Evolutionary conservation across 1,140 invertebrate genomes (phyloP), one percentile per base, ranked within the genome.

Genomic region (Delia radicum): DNA sequence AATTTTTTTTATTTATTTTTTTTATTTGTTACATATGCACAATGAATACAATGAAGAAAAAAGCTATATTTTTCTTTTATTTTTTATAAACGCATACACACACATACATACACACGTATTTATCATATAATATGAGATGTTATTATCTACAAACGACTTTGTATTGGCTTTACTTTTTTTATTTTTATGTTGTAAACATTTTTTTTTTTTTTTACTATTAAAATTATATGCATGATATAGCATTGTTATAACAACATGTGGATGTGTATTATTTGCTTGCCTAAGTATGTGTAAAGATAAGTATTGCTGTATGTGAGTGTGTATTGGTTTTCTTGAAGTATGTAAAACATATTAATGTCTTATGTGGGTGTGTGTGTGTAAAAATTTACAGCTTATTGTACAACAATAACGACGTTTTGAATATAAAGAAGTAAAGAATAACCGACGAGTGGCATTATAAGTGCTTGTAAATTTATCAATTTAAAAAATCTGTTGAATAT

Each of bases 401-500:
- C 26, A 42, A 42, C 12, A 42, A 42, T 42, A 42, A 42, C 37
- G n/a, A n/a, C n/a, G n/a, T n/a, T n/a, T 55, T 55, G 48, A 10
- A 37, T 6, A 61, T 24, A 8, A 61, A 61, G 27, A 0, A 31
- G 28, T 0, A 65, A 65, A 29, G 5, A 65, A 65, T 12, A 62
- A 26, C 24, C 61, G 26, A 33, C 29, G 65, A 21, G 29, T 33
- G 18, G 29, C 29, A 69, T 37, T 21, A 69, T 69, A 69, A 69
- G 37, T 69, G 65, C 31, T 33, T 69, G 29, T 33, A 69, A 69
- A 69, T 69, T 69, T 69, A 69, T 69, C 65, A 69, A 33, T 69
- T 69, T 69, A 33, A 31, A 33, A 69, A 69, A 69, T 69, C 65
- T 69, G 65, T 69, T 69, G 65, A 69, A 69, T 69, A 69, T 69